Base-by-base conservation (phyloP, 2,113 vertebrate species). In the Centrocercus urophasianus region DNA sequence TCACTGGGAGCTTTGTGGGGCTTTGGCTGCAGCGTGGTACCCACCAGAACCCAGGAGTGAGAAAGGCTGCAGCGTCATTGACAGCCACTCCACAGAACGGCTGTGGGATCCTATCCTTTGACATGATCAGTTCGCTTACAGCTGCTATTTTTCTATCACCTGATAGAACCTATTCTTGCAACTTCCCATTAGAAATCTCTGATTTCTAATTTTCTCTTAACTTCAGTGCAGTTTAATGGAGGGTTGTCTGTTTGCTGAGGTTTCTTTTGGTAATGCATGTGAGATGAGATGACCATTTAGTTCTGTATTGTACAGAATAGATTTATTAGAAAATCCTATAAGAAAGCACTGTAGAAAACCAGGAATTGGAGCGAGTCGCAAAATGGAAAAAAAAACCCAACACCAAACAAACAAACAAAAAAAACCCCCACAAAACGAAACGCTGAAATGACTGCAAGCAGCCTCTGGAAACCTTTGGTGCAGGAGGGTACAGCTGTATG, bases 251-350 rank as follows among this genome's bases (percentile, higher is more conserved):
- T 63, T 89, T 52, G 40, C 48, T 57, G 78, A 80, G 32, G 20
- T 69, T 84, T 78, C n/a, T 80, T 87, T 93, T 57, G 50, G 24
- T 47, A 74, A 40, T 7, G 8, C 24, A 1, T 36, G 61, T 90
- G 61, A 65, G 80, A 16, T 28, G 43, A 76, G 48, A 11, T 40
- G 36, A 43, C 14, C 64, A 54, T 48, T 86, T 78, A 42, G 71
- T 66, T 74, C 47, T 45, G 8, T 22, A 7, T 65, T 2, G 0
- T 69, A 57, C 47, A 28, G 20, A 73, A 42, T 47, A 72, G 34
- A 6, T 76, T 89, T 83, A 21, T 73, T 86, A 80, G 59, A 24
- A 81, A 86, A 56, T 76, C 28, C 36, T 43, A 72, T 43, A 72
- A 30, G 56, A 80, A 60, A 69, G 32, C 17, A 25, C 48, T 15